phyloP scores from a whole-genome alignment of 2,888 invertebrate genomes.

The Toxonevra muliebris region DNA sequence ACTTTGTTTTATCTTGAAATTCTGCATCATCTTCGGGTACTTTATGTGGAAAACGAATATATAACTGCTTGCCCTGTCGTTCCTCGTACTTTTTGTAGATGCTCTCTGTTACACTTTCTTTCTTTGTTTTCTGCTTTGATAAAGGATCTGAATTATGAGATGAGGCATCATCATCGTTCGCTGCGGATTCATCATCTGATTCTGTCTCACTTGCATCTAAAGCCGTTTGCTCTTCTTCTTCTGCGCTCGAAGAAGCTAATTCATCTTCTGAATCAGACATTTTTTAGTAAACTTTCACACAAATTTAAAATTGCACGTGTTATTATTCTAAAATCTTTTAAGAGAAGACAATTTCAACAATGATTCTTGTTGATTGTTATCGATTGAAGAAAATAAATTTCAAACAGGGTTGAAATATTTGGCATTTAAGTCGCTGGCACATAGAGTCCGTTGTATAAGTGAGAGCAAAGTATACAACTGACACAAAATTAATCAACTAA shows the following conservation, averaged over 20 bases:
- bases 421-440: too few species aligned
- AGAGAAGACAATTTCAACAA: too few species aligned
- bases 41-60: constrained; percentile 55
- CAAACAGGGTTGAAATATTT: too few species aligned
- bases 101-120: constrained; percentile 43
- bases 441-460: too few species aligned
- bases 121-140: constrained; percentile 34
- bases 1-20: constrained; percentile 48
- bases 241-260: constrained; percentile 3
- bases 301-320: constrained; percentile 9
- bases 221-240: constrained; percentile 17
- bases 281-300: neutral
- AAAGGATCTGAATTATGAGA: neutral
- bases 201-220: constrained; percentile 54
- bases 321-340: neutral
- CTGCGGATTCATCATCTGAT: constrained; percentile 46
- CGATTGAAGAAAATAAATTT: too few species aligned
- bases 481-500: too few species aligned
- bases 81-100: constrained; percentile 49
- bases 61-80: constrained; percentile 54
- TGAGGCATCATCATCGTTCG: constrained; percentile 27
- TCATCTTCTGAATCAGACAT: constrained; percentile 19
- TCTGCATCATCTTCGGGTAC: constrained; percentile 48
- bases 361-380: neutral
- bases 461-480: too few species aligned